Evolutionary conservation across 2,888 invertebrate genomes (phyloP), one percentile per base, ranked within the genome.

Genomic region (Caenorhabditis auriculariae): DNA sequence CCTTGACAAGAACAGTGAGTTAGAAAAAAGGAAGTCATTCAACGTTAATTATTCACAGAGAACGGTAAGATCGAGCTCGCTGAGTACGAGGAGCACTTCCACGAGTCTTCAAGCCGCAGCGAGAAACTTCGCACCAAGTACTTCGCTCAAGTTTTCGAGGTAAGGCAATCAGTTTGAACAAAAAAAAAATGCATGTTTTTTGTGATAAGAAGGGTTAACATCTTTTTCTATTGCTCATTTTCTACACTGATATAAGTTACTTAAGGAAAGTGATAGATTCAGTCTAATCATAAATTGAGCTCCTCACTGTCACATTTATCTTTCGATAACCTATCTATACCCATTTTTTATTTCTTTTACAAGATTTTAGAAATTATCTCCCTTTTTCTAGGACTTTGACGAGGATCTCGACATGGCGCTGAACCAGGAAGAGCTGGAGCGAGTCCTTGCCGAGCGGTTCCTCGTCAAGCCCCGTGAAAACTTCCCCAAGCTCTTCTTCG

Each of bases 101-200:
- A 72, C 28, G 68, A 70, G 32, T 70, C 69, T n/a, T 69, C 73
- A 19, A 64, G 60, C 55, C 62, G 60, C 23, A 65, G 60, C 9
- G 74, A 76, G 28, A 66, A 70, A 26, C 60, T 73, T 2, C 37
- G 65, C 43, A 71, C 71, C 17, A 72, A 75, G 21, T 77, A 77
- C 50, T 76, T 77, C 51, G 68, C 71, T n/a, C 65, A 72, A 54
- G 70, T 77, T n/a, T 77, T 72, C 54, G 72, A 69, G 52, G 66
- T 61, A 9, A 41, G 54, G 12, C 15, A 15, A 42, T 6, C 3
- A 15, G 35, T 15, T 35, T 12, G 35, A 35, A 35, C 12, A 9
- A 35, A 35, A 35, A 9, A n/a, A 35, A n/a, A 35, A 15, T 15
- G 35, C n/a, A 35, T 9, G n/a, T 35, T 15, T 35, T 35, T 35